A percentile compares a stretch with the other conserved stretches of the same genome.
Evolutionary conservation across 2,888 invertebrate species (phyloP).

Genomic region (Deroplatys truncata): DNA sequence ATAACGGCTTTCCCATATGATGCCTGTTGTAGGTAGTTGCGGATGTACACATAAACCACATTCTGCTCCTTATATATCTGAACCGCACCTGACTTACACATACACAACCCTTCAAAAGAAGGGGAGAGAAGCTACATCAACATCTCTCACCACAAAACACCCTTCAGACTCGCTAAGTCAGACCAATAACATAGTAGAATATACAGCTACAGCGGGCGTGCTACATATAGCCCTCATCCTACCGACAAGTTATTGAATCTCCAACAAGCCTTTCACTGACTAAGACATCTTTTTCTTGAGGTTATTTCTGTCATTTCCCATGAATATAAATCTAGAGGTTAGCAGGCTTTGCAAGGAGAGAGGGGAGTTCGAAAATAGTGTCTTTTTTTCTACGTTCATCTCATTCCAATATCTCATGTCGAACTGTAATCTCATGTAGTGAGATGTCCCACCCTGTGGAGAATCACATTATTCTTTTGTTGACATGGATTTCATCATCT

Average conservation of each 20-base stretch:
- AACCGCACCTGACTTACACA: not conserved
- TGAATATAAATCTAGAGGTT: conserved; percentile 8
- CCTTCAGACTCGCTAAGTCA: conserved; percentile 7
- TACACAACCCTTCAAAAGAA: not conserved
- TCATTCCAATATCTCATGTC: not conserved
- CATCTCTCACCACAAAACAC: conserved; percentile 2
- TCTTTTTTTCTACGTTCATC: not conserved
- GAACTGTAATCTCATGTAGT: not conserved
- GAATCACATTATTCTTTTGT: not conserved
- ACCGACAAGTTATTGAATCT: conserved; percentile 6
- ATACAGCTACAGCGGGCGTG: not conserved
- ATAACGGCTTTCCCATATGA: conserved; percentile 19
- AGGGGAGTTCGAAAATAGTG: not conserved
- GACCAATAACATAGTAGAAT: conserved; percentile 21
- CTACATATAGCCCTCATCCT: not conserved
- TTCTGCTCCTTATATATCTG: not conserved
- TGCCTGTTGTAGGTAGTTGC: not conserved
- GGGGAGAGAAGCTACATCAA: not conserved
- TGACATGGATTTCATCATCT: not conserved
- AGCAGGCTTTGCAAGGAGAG: not conserved
- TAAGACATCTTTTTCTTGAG: not conserved
- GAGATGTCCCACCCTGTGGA: not conserved
- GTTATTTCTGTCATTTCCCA: conserved; percentile 8
- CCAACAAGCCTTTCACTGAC: not conserved
- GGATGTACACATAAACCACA: not conserved